phyloP scores from a whole-genome alignment of 2,113 vertebrate genomes.

The Mionectes macconnelli region DNA sequence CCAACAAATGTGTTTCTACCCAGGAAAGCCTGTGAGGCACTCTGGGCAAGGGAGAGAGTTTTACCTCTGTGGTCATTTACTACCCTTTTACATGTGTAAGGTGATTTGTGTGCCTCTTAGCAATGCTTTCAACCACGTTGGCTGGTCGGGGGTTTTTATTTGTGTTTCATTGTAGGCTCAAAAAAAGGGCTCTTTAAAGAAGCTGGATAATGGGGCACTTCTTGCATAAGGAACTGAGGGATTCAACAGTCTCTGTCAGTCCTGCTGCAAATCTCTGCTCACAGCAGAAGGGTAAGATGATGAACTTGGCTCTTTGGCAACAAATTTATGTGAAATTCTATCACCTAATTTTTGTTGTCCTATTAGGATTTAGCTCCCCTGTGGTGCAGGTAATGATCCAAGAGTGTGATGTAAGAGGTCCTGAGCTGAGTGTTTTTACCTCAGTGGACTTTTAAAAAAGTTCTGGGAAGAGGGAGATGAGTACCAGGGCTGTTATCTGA shows the following conservation, averaged over 20 bases:
- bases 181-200: background rate
- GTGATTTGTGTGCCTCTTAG: background rate
- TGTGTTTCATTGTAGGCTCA: background rate
- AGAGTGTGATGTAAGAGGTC: background rate
- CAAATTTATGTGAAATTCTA: background rate
- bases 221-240: background rate
- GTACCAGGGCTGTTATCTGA: background rate
- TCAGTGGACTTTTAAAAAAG: background rate
- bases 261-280: background rate
- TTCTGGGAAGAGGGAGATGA: background rate
- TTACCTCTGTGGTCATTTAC: background rate
- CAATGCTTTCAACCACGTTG: background rate
- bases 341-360: background rate
- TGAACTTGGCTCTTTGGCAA: background rate
- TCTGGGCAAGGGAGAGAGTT: background rate
- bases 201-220: background rate
- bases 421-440: background rate
- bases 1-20: rapidly evolving
- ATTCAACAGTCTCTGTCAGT: background rate
- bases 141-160: background rate
- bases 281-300: background rate
- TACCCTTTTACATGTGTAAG: background rate
- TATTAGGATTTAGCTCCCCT: background rate
- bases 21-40: background rate
- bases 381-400: background rate